Conservation (phyloP, 2,113 vertebrate species). For the Syngnathoides biaculeatus region DNA sequence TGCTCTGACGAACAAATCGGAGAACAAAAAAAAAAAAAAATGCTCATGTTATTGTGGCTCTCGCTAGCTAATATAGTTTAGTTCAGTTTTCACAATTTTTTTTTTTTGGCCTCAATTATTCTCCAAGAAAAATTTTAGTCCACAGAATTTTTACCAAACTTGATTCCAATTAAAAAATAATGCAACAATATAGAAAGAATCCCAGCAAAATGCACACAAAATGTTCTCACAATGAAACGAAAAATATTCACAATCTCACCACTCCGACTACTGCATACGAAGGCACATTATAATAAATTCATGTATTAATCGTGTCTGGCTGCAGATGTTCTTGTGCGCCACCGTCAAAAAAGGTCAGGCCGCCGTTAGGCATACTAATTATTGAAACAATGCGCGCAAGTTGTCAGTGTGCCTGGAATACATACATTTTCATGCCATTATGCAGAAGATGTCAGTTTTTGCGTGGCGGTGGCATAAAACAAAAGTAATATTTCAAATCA, state of each 20-base stretch:
- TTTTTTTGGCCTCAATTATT: background rate
- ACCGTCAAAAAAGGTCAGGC: slow-evolving; percentile 10
- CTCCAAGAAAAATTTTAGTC: slow-evolving; percentile 4
- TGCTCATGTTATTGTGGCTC: no score
- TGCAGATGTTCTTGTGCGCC: slow-evolving; percentile 9
- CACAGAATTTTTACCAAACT: background rate
- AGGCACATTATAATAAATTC: slow-evolving; percentile 6
- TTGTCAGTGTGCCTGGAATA: background rate
- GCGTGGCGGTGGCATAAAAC: no score
- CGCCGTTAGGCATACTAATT: background rate
- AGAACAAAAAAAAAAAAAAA: no score
- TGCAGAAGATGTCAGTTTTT: background rate
- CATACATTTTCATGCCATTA: background rate
- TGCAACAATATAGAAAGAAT: background rate
- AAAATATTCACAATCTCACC: background rate
- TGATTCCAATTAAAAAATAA: background rate
- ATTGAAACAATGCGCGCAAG: slow-evolving; percentile 10
- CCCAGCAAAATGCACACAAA: background rate
- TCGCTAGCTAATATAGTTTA: no score
- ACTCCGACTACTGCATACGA: background rate
- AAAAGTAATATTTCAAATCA: no score
- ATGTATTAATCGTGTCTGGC: slow-evolving; percentile 31
- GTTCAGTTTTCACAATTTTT: no score
- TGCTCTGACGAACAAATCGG: no score
- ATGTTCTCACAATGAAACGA: background rate